Evolutionary conservation across 1,140 invertebrate species (phyloP).

Genomic region (Yoshiicerus persimilis): DNA sequence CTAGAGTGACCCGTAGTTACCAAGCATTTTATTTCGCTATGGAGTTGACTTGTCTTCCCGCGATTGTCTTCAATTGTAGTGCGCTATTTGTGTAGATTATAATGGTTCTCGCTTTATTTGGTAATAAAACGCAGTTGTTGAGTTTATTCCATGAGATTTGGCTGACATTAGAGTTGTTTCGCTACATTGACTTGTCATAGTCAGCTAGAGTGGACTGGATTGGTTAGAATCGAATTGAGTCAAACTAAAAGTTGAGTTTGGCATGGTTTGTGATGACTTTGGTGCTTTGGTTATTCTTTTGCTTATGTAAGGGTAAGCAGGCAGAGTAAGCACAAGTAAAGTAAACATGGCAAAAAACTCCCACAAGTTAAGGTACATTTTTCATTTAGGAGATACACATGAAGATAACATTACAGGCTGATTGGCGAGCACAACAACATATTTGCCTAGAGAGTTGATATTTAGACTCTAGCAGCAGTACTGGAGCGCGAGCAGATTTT

Average conservation of each 20-base stretch:
- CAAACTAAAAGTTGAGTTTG: neutral
- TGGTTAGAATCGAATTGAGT: neutral
- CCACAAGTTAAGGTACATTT: neutral
- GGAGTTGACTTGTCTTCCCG: too few species aligned
- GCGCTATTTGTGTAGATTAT: too few species aligned
- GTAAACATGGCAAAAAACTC: neutral
- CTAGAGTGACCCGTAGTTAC: too few species aligned
- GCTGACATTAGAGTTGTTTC: neutral
- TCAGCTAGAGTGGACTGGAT: neutral
- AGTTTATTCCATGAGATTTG: neutral
- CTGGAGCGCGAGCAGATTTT: neutral
- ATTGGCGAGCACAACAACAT: neutral
- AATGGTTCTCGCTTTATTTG: too few species aligned
- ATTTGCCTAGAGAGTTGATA: neutral
- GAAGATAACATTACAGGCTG: neutral
- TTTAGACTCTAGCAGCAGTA: too few species aligned
- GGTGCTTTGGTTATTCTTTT: too few species aligned
- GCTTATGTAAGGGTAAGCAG: neutral
- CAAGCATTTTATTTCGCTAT: too few species aligned
- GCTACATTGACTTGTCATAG: neutral
- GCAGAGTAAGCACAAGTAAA: neutral
- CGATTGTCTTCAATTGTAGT: too few species aligned
- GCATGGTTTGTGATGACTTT: neutral
- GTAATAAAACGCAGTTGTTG: neutral
- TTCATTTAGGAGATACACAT: neutral